Percentiles rank a stretch among this genome's conserved stretches.
These are phyloP conservation scores for Drosophila tsacasi DNA, from an alignment of 1,140 invertebrate species.

Conservation along the genomic window DNA sequence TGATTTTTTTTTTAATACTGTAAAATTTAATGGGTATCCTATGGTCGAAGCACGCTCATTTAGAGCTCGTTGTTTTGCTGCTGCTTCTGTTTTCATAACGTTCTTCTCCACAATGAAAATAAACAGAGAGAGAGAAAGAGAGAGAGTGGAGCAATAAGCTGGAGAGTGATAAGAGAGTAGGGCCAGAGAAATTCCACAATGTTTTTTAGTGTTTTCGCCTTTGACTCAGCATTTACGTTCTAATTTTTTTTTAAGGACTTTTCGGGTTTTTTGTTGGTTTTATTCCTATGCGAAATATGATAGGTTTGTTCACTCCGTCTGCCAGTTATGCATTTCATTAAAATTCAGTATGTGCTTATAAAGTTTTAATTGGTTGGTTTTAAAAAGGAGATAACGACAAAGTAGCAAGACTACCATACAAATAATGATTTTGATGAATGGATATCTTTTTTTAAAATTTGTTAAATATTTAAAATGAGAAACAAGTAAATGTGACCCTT, in stretches of 20 bases:
- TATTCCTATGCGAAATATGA: constrained; percentile 43
- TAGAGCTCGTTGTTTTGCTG: constrained; percentile 53
- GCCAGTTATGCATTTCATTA: constrained; percentile 32
- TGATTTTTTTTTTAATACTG: neutral
- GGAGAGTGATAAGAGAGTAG: neutral
- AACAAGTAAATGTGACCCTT: neutral
- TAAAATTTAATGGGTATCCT: neutral
- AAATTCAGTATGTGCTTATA: constrained; percentile 1
- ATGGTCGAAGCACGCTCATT: accelerated
- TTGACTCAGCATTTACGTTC: constrained; percentile 61
- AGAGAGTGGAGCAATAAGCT: neutral
- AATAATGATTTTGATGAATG: neutral
- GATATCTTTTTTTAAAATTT: neutral
- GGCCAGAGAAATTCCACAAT: constrained; percentile 22
- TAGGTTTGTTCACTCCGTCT: constrained; percentile 44
- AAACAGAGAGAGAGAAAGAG: neutral
- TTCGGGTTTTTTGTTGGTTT: constrained; percentile 16
- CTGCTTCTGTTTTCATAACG: constrained; percentile 81
- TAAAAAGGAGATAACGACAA: neutral
- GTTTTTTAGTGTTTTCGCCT: constrained; percentile 48
- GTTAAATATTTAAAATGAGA: neutral
- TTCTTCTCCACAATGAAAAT: constrained; percentile 52
- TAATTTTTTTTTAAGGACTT: constrained; percentile 60
- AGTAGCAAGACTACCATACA: neutral
- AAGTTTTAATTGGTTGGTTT: constrained; percentile 7